Evolutionary conservation across 1,140 invertebrate genomes (phyloP).

Genomic region (Leptinotarsa defecta): DNA sequence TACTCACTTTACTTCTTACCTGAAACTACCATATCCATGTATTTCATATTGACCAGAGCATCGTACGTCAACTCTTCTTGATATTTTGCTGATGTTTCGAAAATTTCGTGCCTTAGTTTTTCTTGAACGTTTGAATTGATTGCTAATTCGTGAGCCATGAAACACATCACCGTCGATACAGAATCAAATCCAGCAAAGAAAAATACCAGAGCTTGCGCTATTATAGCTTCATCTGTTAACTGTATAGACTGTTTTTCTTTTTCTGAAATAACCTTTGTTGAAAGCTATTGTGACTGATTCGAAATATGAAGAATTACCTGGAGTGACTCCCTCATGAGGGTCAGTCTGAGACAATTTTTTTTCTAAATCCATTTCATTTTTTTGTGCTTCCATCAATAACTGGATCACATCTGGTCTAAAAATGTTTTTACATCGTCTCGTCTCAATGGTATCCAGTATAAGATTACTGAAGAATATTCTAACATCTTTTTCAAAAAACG

Average conservation of each 20-base stretch:
- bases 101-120: conserved; percentile 55
- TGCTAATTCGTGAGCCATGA: conserved; percentile 58
- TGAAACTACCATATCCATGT: too few species aligned
- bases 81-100: conserved; percentile 29
- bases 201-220: conserved; percentile 56
- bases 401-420: conserved; percentile 58
- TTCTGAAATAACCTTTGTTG: too few species aligned
- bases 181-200: conserved; percentile 58
- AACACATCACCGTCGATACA: conserved; percentile 54
- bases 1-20: not conserved
- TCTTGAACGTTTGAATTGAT: conserved; percentile 61
- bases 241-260: too few species aligned
- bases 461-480: conserved; percentile 34
- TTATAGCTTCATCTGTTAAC: conserved; percentile 46
- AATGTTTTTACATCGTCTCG: conserved; percentile 50
- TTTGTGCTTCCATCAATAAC: conserved; percentile 48
- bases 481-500: conserved; percentile 10
- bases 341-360: too few species aligned
- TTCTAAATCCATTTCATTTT: too few species aligned
- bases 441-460: conserved; percentile 49
- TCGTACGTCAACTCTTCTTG: conserved; percentile 54
- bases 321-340: too few species aligned
- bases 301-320: too few species aligned
- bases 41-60: conserved; percentile 53
- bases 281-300: too few species aligned